Percentiles rank a stretch among this genome's conserved stretches.
phyloP scores from a whole-genome alignment of 2,888 invertebrate genomes.

The Chymomyza procnemis region DNA sequence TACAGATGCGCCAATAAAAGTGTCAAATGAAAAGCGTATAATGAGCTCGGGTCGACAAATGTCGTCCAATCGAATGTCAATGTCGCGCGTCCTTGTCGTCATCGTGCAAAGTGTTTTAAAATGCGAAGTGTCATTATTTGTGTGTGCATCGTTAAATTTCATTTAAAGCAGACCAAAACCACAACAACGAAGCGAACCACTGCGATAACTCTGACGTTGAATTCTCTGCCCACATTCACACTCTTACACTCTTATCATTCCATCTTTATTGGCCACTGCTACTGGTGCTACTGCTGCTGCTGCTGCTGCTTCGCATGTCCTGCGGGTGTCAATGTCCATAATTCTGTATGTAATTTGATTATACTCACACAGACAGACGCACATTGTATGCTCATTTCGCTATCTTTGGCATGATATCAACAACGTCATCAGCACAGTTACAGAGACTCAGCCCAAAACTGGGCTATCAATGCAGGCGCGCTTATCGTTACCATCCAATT shows the following conservation, averaged over 20 bases:
- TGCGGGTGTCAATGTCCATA: slow-evolving; percentile 65
- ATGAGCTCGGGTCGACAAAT: slow-evolving; percentile 43
- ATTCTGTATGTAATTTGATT: slow-evolving; percentile 62
- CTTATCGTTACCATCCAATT: neutral
- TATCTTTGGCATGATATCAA: slow-evolving; percentile 38
- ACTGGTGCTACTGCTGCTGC: slow-evolving; percentile 8
- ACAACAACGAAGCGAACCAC: slow-evolving; percentile 9
- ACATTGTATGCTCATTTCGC: slow-evolving; percentile 7
- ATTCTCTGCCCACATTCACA: slow-evolving; percentile 27
- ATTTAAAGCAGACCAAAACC: slow-evolving; percentile 53
- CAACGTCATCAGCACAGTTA: slow-evolving; percentile 31
- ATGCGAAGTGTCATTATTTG: slow-evolving; percentile 69
- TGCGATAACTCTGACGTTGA: neutral
- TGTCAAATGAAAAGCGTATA: slow-evolving; percentile 67
- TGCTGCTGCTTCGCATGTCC: slow-evolving; percentile 27
- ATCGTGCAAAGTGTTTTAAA: slow-evolving; percentile 59
- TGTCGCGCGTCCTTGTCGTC: slow-evolving; percentile 35
- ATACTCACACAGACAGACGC: neutral
- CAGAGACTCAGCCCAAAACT: neutral
- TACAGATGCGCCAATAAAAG: slow-evolving; percentile 66
- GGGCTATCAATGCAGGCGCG: neutral
- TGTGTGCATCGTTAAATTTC: slow-evolving; percentile 70
- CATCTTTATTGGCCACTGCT: slow-evolving; percentile 65
- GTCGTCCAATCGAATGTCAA: slow-evolving; percentile 56
- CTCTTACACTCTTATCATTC: slow-evolving; percentile 42